phyloP scores from a whole-genome alignment of 2,113 vertebrate species.

The Eleginops maclovinus region DNA sequence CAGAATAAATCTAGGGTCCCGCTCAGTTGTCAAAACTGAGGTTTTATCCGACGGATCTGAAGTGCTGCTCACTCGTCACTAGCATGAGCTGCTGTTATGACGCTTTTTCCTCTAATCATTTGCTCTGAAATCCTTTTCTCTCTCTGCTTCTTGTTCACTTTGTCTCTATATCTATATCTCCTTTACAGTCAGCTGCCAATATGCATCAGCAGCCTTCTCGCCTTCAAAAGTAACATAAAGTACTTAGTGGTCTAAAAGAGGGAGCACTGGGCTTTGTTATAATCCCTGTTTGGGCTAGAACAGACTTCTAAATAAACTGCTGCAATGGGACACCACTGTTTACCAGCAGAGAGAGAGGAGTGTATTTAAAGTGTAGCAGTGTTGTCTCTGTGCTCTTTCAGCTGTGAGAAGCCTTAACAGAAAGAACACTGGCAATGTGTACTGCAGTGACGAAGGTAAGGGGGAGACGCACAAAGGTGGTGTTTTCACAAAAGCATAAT shows the following conservation, averaged over 20 bases:
- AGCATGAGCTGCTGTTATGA: conserved; percentile 76
- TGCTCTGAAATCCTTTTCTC: conserved; percentile 5
- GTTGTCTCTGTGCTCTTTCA: conserved; percentile 43
- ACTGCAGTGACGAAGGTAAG: not conserved
- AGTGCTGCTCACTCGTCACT: conserved; percentile 37
- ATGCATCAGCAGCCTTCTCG: conserved; percentile 29
- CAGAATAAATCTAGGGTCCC: conserved; percentile 18
- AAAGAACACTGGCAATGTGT: not conserved
- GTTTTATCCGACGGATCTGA: conserved; percentile 41
- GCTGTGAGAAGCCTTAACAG: conserved; percentile 34
- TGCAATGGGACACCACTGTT: conserved; percentile 77
- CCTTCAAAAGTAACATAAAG: conserved; percentile 66
- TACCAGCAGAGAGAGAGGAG: conserved; percentile 45
- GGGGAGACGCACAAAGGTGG: not conserved
- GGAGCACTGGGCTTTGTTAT: conserved; percentile 62
- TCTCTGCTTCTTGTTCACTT: not conserved
- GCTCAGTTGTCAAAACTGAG: conserved; percentile 11
- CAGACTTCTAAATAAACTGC: conserved; percentile 69
- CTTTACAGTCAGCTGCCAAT: conserved; percentile 52
- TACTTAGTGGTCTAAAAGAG: conserved; percentile 77
- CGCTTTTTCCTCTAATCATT: conserved; percentile 57
- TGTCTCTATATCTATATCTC: not conserved
- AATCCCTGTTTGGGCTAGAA: conserved; percentile 76
- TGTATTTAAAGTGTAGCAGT: conserved; percentile 41
- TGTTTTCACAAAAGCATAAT: not conserved